Conservation (phyloP, 2,113 vertebrate species). For the Cromileptes altivelis region DNA sequence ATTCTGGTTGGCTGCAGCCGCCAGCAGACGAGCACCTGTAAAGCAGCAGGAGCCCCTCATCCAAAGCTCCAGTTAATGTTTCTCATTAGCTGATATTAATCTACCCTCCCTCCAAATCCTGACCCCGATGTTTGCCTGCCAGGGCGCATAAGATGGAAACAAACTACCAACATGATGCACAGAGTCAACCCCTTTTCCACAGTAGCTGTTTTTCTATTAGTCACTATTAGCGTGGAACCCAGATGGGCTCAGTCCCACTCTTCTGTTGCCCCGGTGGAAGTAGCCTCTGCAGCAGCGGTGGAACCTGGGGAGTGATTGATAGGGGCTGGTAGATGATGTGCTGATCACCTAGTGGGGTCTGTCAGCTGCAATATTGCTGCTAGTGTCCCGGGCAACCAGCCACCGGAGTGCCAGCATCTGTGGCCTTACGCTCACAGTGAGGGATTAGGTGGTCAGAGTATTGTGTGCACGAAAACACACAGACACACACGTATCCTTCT, state of each 20-base stretch:
- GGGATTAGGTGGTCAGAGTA: conserved; percentile 45
- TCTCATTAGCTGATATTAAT: conserved; percentile 52
- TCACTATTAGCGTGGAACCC: conserved; percentile 63
- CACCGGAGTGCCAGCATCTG: conserved; percentile 46
- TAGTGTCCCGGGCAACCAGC: conserved; percentile 58
- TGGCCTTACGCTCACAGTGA: conserved; percentile 39
- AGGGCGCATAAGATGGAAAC: conserved; percentile 29
- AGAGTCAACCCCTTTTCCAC: conserved; percentile 27
- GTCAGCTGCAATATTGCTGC: conserved; percentile 76
- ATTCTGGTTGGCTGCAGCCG: conserved; percentile 11
- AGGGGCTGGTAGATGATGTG: conserved; percentile 60
- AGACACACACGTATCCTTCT: neutral
- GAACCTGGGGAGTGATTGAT: conserved; percentile 69
- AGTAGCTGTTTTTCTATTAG: conserved; percentile 58
- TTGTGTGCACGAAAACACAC: neutral
- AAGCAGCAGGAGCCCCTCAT: conserved; percentile 45
- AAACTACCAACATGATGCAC: conserved; percentile 33
- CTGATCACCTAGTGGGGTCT: conserved; percentile 73
- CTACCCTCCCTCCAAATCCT: conserved; percentile 38
- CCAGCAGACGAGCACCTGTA: conserved; percentile 28
- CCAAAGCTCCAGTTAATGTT: conserved; percentile 23
- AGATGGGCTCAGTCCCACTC: conserved; percentile 61
- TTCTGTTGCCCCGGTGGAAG: conserved; percentile 24
- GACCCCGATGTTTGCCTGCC: conserved; percentile 32
- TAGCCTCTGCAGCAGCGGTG: conserved; percentile 25